Evolutionary conservation across 92 coral and sea anemone genomes (phyloP).

Genomic region (Parazoanthus atlanticus): DNA sequence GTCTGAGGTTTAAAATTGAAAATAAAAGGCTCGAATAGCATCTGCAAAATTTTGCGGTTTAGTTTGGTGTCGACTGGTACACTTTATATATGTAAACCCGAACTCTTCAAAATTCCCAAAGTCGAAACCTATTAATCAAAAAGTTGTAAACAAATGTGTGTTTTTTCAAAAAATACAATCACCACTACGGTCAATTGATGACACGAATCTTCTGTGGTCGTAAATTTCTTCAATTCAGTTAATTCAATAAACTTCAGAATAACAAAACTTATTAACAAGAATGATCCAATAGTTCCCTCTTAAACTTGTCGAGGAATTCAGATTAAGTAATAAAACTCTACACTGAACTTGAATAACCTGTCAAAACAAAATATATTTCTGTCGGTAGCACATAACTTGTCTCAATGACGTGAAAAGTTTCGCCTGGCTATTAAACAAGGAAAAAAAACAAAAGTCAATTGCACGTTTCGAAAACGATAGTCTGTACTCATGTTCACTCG

Average conservation of each 20-base stretch:
- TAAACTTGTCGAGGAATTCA: constrained; percentile 21
- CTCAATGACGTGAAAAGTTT: background rate
- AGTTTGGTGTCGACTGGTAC: background rate
- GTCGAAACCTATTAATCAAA: background rate
- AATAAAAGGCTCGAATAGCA: background rate
- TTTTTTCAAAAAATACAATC: background rate
- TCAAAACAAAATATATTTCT: background rate
- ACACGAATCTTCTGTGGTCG: background rate
- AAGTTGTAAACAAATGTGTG: background rate
- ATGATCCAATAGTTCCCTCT: background rate
- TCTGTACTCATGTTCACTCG: background rate
- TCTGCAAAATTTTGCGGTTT: no score
- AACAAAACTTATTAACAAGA: background rate
- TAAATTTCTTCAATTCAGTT: background rate
- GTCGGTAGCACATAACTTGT: background rate
- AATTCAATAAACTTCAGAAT: background rate
- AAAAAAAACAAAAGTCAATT: background rate
- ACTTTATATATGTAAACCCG: background rate
- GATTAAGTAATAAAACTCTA: constrained; percentile 27
- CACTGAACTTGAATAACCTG: background rate
- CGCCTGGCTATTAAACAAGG: background rate
- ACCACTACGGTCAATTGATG: background rate
- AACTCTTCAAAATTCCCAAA: background rate
- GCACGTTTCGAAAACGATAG: background rate
- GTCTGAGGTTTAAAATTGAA: background rate